Conservation (phyloP, 1,140 invertebrate species). For the Rhagoletis pomonella region DNA sequence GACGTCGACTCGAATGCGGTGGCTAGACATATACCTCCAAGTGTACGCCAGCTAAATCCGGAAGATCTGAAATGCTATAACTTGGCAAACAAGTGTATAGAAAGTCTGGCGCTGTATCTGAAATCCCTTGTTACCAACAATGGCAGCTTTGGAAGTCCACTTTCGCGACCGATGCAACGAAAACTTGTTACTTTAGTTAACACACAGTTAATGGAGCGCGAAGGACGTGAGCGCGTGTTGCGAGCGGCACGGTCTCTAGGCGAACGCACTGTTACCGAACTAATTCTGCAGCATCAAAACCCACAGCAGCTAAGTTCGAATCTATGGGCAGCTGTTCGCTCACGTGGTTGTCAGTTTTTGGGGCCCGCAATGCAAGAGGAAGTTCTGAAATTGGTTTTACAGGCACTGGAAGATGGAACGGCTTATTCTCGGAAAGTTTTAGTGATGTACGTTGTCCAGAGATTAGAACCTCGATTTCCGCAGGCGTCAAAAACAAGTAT, state of each 20-base stretch:
- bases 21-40: slow-evolving; percentile 64
- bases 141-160: slow-evolving; percentile 74
- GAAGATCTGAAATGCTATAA: slow-evolving; percentile 84
- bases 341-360: slow-evolving; percentile 97
- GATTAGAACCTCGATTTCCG: slow-evolving; percentile 95
- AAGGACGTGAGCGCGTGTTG: slow-evolving; percentile 87
- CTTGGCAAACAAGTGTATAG: slow-evolving; percentile 87
- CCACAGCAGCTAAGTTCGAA: slow-evolving; percentile 93
- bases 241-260: slow-evolving; percentile 92
- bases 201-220: slow-evolving; percentile 93
- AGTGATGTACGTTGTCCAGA: slow-evolving; percentile 98
- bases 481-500: slow-evolving; percentile 99
- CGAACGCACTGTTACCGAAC: slow-evolving; percentile 95
- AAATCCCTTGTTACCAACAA: slow-evolving; percentile 78
- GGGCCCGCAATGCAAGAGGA: slow-evolving; percentile 99
- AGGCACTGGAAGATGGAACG: slow-evolving; percentile 96
- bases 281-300: slow-evolving; percentile 95
- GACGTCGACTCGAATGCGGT: slow-evolving; percentile 57
- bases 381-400: slow-evolving; percentile 93
- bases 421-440: slow-evolving; percentile 97
- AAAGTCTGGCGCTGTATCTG: slow-evolving; percentile 90
- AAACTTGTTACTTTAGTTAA: slow-evolving; percentile 95
- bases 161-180: slow-evolving; percentile 95
- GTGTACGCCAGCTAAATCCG: slow-evolving; percentile 78
- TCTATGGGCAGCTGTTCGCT: slow-evolving; percentile 97